A percentile compares a stretch with the other conserved stretches of the same genome.
Evolutionary conservation across 2,888 invertebrate genomes (phyloP).

Genomic region (Apotomis betuletana): DNA sequence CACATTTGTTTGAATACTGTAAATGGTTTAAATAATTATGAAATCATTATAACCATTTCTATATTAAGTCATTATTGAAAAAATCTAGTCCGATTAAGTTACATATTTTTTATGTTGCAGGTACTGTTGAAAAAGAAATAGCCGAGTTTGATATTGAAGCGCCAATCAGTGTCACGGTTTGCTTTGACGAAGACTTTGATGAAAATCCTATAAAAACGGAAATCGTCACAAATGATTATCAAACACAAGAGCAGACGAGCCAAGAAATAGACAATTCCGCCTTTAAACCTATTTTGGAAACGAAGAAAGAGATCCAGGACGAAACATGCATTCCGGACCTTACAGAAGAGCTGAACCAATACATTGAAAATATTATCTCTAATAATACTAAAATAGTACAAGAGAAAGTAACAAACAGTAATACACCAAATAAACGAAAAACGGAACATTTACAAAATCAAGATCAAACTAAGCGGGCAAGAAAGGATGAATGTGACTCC

Average conservation of each 20-base stretch:
- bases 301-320: constrained; percentile 1
- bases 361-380: background rate
- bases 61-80: too few relatives aligned
- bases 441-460: background rate
- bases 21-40: too few relatives aligned
- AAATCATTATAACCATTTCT: too few relatives aligned
- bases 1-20: too few relatives aligned
- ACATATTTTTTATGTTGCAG: constrained; percentile 25
- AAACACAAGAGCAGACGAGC: background rate
- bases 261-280: constrained; percentile 1
- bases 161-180: constrained; percentile 13
- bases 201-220: constrained; percentile 11
- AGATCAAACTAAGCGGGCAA: constrained; percentile 2
- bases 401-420: background rate
- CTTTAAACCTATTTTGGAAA: background rate
- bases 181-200: constrained; percentile 21
- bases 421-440: constrained; percentile 23
- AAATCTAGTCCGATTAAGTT: too few relatives aligned
- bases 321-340: background rate
- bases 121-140: constrained; percentile 15
- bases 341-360: background rate
- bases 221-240: constrained; percentile 4
- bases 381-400: background rate
- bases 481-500: background rate
- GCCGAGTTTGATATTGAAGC: constrained; percentile 27